Conservation (phyloP, 2,113 vertebrate genomes). For the Loxodonta africana region DNA sequence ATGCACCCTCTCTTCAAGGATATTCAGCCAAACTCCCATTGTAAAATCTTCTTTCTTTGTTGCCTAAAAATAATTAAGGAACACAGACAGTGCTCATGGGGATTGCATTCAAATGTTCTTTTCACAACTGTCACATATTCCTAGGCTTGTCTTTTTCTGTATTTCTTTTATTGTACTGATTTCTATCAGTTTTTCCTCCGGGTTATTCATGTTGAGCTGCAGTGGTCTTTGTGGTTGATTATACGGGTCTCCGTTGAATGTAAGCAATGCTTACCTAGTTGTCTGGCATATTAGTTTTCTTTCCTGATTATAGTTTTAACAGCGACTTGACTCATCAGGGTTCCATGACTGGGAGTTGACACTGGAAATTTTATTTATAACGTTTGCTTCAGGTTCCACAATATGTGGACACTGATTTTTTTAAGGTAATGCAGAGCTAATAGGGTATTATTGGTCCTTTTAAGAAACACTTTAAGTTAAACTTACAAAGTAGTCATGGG, state of each 20-base stretch:
- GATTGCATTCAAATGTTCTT: background rate
- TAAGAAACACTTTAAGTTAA: conserved; percentile 58
- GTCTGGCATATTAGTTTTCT: background rate
- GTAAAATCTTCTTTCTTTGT: background rate
- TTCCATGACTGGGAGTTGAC: background rate
- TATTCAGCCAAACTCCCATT: background rate
- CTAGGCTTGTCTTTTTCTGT: background rate
- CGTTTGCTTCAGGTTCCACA: background rate
- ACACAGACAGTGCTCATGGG: background rate
- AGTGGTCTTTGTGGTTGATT: background rate
- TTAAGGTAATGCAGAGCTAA: background rate
- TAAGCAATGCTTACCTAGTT: background rate
- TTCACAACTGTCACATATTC: background rate
- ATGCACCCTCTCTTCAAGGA: background rate
- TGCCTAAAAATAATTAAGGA: background rate
- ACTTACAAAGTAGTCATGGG: background rate
- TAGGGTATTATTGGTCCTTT: background rate
- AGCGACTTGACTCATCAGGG: too few species aligned
- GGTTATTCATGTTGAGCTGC: background rate
- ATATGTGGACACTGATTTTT: background rate
- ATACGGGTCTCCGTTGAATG: background rate
- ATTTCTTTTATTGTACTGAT: background rate
- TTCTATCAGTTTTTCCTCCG: background rate
- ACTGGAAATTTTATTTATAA: background rate
- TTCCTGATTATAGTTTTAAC: background rate